Conservation (phyloP, 2,888 invertebrate genomes). For the Autographa pulchrina region DNA sequence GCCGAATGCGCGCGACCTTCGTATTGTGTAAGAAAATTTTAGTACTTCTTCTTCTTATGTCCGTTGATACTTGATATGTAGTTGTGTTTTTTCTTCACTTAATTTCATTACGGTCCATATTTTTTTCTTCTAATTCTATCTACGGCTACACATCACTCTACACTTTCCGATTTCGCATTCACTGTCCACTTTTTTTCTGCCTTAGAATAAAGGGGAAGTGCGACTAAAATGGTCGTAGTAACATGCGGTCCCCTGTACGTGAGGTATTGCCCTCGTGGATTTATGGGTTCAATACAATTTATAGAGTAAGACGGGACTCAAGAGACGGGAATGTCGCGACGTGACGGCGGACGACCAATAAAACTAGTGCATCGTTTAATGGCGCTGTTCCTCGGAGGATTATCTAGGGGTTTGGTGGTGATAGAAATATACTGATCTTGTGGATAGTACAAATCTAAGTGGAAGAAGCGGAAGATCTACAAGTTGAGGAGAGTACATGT, state of each 20-base stretch:
- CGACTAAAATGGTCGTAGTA: background rate
- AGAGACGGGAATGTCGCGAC: conserved; percentile 68
- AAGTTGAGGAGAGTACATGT: too few species aligned
- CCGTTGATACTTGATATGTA: too few species aligned
- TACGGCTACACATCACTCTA: too few species aligned
- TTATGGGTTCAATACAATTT: conserved; percentile 63
- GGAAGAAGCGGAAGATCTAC: background rate
- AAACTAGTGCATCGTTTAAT: conserved; percentile 47
- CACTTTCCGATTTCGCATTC: too few species aligned
- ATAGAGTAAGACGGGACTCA: conserved; percentile 60
- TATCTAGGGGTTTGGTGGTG: conserved; percentile 11
- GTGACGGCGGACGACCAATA: conserved; percentile 60
- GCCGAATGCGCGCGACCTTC: too few species aligned
- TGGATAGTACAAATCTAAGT: background rate
- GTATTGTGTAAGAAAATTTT: too few species aligned
- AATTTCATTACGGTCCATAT: too few species aligned
- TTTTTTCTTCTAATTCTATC: too few species aligned
- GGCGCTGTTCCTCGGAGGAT: conserved; percentile 17
- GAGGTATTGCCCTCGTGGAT: conserved; percentile 52
- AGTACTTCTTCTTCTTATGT: too few species aligned
- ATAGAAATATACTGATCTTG: conserved; percentile 8
- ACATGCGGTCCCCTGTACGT: background rate
- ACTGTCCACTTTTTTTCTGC: background rate
- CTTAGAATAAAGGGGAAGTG: background rate
- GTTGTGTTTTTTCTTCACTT: too few species aligned